Conservation (phyloP, 2,888 invertebrate species). For the Microchrysa polita region DNA sequence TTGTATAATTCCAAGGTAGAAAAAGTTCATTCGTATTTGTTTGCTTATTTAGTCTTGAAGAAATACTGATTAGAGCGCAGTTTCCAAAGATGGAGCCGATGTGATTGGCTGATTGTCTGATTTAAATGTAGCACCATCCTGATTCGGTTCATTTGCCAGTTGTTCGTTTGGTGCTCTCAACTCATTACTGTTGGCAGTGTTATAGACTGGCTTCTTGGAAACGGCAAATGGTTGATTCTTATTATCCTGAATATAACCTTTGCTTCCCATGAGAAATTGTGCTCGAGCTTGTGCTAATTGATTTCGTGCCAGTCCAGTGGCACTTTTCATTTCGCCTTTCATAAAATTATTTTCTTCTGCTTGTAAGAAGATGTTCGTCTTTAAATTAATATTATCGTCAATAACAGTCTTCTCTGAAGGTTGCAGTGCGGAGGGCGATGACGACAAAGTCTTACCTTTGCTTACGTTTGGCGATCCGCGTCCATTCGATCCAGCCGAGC, state of each 20-base stretch:
- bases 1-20: not conserved
- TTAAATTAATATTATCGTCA: constrained; percentile 58
- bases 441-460: constrained; percentile 40
- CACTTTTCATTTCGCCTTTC: constrained; percentile 58
- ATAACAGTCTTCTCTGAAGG: constrained; percentile 54
- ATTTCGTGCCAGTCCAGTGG: constrained; percentile 62
- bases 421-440: constrained; percentile 62
- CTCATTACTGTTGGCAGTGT: constrained; percentile 27
- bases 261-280: constrained; percentile 66
- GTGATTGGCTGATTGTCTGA: constrained; percentile 53
- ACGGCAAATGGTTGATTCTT: not conserved
- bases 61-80: constrained; percentile 65
- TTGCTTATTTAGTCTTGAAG: too few species aligned
- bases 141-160: constrained; percentile 51
- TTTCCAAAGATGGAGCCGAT: constrained; percentile 70
- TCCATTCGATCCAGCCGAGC: constrained; percentile 70
- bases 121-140: constrained; percentile 52
- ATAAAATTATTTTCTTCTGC: constrained; percentile 64
- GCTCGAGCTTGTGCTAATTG: constrained; percentile 71
- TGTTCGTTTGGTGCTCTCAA: constrained; percentile 40
- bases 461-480: constrained; percentile 62
- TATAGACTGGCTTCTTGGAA: not conserved
- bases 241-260: not conserved
- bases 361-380: constrained; percentile 63
- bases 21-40: not conserved